phyloP scores from a whole-genome alignment of 2,888 invertebrate genomes.

The Synergus umbraculus region DNA sequence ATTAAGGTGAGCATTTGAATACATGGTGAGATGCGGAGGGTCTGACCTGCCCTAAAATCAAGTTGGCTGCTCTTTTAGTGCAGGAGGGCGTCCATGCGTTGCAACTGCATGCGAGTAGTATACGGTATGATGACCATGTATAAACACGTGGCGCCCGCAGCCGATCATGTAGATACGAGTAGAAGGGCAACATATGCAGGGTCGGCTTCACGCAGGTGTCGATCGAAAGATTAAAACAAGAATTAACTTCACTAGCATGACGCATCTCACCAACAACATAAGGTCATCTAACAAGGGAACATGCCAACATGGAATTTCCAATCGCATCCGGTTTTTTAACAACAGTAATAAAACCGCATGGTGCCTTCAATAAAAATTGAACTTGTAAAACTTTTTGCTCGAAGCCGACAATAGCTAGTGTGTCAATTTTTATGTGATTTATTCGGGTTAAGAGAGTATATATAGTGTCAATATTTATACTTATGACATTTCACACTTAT shows the following conservation, averaged over 20 bases:
- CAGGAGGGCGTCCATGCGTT: conserved; percentile 13
- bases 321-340: conserved; percentile 38
- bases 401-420: not conserved
- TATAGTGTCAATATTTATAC: too few species aligned
- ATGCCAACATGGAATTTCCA: conserved; percentile 18
- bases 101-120: conserved; percentile 8
- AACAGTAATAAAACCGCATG: conserved; percentile 25
- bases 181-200: conserved; percentile 40
- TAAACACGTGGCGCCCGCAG: conserved; percentile 41
- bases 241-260: conserved; percentile 35
- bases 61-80: conserved; percentile 34
- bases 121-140: conserved; percentile 7
- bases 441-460: not conserved
- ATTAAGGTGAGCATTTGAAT: not conserved
- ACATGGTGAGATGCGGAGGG: conserved; percentile 2
- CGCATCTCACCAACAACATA: conserved; percentile 28
- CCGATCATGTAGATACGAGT: conserved; percentile 20
- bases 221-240: conserved; percentile 37
- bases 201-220: conserved; percentile 36
- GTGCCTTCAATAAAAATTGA: conserved; percentile 14
- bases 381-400: conserved; percentile 8
- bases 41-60: conserved; percentile 35
- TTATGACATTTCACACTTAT: too few species aligned
- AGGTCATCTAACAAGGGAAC: conserved; percentile 37
- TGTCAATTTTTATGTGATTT: not conserved